A percentile compares a stretch with the other conserved stretches of the same genome.
These are phyloP conservation scores for Acronicta aceris DNA, from an alignment of 2,888 invertebrate species.

Conservation along the genomic window DNA sequence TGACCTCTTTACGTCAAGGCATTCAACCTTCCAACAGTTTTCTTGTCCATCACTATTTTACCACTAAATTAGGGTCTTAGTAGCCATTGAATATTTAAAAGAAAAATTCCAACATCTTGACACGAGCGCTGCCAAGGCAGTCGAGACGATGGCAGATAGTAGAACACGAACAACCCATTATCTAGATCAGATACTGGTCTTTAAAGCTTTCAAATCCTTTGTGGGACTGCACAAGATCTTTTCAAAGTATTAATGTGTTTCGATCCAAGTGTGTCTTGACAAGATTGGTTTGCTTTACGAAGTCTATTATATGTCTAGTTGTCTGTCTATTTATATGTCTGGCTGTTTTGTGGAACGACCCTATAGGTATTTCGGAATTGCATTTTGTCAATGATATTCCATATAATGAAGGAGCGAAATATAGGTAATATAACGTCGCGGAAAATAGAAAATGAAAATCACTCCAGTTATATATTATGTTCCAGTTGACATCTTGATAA, in stretches of 20 bases:
- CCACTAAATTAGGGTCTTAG: conserved; percentile 5
- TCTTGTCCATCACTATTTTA: conserved; percentile 13
- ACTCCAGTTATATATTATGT: too few species aligned
- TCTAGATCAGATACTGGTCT: conserved; percentile 56
- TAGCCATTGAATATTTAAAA: conserved; percentile 13
- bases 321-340: too few species aligned
- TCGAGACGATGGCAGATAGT: conserved; percentile 50
- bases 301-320: too few species aligned
- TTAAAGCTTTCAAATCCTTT: conserved; percentile 48
- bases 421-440: too few species aligned
- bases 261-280: conserved; percentile 7
- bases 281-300: conserved; percentile 13
- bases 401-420: too few species aligned
- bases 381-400: neutral
- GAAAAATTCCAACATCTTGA: conserved; percentile 15
- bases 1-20: neutral
- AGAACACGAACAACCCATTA: conserved; percentile 51
- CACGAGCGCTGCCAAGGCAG: conserved; percentile 23
- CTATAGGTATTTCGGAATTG: too few species aligned
- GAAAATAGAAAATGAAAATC: too few species aligned
- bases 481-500: too few species aligned
- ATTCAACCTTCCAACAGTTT: neutral
- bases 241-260: conserved; percentile 35
- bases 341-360: neutral
- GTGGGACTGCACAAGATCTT: conserved; percentile 39